Evolutionary conservation across 1,140 invertebrate species (phyloP), one percentile per base, ranked within the genome.

Genomic region (Drosophila mojavensis): DNA sequence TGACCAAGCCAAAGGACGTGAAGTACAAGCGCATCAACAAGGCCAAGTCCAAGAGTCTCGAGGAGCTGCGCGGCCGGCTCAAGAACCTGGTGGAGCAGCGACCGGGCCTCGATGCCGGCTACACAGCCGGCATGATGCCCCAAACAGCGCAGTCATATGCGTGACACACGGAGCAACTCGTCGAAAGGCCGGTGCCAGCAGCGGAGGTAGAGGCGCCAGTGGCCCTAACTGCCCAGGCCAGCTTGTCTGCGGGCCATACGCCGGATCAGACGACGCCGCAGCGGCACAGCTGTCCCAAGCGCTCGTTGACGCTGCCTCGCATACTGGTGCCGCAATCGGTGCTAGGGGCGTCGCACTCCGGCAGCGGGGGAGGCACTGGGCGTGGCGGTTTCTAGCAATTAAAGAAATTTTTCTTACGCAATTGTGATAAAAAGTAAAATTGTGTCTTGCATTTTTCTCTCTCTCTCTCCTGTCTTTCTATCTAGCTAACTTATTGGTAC

Each of bases 21-120:
- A 97, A 97, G 92, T 97, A 97, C 93, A 97, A 97, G 91, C 94
- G 96, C 75, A 97, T 97, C 92, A 97, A 97, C 89, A 97, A 97
- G 91, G 96, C 96, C 4, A 97, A 97, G 92, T 97, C 96, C 26
- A 97, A 97, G 93, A 97, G 96, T 82, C 93, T 97, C 53, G 97
- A 97, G 82, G 97, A 97, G 80, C 90, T 97, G 48, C 93, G 97
- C 5, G 97, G 96, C 0, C 94, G 96, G 66, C 93, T 97, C 82
- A 96, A 96, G 93, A 96, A 96, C 90, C 96, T 96, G 94, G 96
- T 97, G 1, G 96, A 97, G 65, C 96, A 97, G 65, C 96, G 96
- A 66, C 79, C 79, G 0, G 76, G 81, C 1, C 28, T 88, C 11
- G 83, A 88, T 33, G 66, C 65, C 0, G 72, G 73, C 5, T 90